A percentile compares a stretch with the other conserved stretches of the same genome.
Evolutionary conservation across 1,140 invertebrate species (phyloP).

Genomic region (Diachasmimorpha longicaudata): DNA sequence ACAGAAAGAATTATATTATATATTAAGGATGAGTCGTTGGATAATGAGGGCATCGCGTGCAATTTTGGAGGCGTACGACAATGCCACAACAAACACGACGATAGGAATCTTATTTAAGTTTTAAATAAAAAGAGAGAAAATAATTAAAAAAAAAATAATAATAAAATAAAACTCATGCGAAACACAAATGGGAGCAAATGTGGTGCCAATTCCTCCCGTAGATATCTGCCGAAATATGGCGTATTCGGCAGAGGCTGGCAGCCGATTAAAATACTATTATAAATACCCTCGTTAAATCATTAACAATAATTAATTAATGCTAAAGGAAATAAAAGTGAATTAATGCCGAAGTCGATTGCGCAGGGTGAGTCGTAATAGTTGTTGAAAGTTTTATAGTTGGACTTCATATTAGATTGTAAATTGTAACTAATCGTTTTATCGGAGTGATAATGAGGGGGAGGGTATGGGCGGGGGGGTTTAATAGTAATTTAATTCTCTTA

Average conservation of each 20-base stretch:
- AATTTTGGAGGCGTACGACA: background rate
- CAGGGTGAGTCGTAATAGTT: slow-evolving; percentile 55
- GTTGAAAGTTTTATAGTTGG: slow-evolving; percentile 57
- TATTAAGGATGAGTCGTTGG: slow-evolving; percentile 7
- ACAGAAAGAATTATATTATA: background rate
- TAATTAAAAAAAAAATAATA: slow-evolving; percentile 9
- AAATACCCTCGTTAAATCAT: slow-evolving; percentile 37
- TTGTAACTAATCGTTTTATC: slow-evolving; percentile 20
- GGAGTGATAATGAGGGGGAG: background rate
- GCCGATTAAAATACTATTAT: slow-evolving; percentile 34
- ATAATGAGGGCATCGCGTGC: slow-evolving; percentile 19
- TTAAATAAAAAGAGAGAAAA: slow-evolving; percentile 9
- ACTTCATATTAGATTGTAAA: slow-evolving; percentile 54
- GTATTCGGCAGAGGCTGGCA: slow-evolving; percentile 27
- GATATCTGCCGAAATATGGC: slow-evolving; percentile 39
- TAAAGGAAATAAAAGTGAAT: slow-evolving; percentile 21
- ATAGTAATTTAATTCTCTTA: slow-evolving; percentile 38
- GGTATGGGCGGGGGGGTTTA: background rate
- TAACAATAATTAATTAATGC: slow-evolving; percentile 21
- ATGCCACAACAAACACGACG: background rate
- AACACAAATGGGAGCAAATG: slow-evolving; percentile 55
- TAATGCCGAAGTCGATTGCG: slow-evolving; percentile 50
- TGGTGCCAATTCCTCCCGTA: slow-evolving; percentile 60
- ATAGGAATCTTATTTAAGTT: background rate
- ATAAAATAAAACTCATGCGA: slow-evolving; percentile 31